Base-by-base conservation (phyloP, 2,797 vertebrate species). In the Phrynocephalus guinanensis region DNA sequence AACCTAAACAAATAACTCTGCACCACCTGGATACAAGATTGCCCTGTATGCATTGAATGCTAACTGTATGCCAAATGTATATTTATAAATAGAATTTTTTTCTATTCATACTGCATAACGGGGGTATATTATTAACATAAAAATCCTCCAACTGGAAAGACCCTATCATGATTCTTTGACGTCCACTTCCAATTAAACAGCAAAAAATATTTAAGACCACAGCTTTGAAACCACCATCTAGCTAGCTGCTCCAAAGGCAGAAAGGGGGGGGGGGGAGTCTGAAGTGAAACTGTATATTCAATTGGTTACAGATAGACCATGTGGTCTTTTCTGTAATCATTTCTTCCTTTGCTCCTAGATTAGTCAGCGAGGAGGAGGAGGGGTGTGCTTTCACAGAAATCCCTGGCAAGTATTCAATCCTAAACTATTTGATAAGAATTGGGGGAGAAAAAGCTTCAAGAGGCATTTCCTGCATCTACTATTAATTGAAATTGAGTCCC, bases 81-180 rank as follows among this genome's bases (percentile, higher is more conserved):
- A 28, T 72, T 91, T 93, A 89, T 63, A 3, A 56, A 56, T 56
- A 56, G 9, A 90, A 91, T 24, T 77, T 38, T 38, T 18, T 44
- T 50, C 11, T 48, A 28, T 72, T 91, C 92, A 90, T 67, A 1
- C 76, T 83, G 90, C 83, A 91, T 90, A 56, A 38, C 77, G 48
- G 44, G 71, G 50, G 6, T 73, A 38, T 67, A 28, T 77, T 26
- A 71, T 63, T 24, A 81, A 76, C 38, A 81, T 16, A 73, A 52
- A 66, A 67, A 18, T 66, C 66, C 5, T 30, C n/a, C 76, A 75
- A 70, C 4, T 79, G 48, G 3, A 15, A 8, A 79, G 22, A 8
- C 22, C 85, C 22, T 70, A 70, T 30, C 52, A 24, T 63, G 38
- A 22, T 0, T 1, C 1, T 78, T 30, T n/a, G 5, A 13, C 52